Conservation (phyloP, 2,888 invertebrate genomes). For the Meteorus colon region DNA sequence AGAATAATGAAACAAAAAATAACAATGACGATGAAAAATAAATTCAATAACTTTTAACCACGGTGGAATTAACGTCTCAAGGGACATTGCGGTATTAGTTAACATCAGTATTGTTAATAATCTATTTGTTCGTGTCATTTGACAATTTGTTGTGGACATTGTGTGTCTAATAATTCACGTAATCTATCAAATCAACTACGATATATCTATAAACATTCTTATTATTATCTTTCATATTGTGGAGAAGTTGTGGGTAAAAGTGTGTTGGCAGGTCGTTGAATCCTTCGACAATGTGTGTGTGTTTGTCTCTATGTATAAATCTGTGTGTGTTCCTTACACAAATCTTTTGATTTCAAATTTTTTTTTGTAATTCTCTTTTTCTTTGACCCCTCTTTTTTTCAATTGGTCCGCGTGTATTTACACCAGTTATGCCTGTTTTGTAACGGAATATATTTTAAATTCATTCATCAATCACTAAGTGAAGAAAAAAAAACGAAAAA, state of each 20-base stretch:
- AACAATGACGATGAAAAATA: constrained; percentile 5
- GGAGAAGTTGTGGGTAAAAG: constrained; percentile 34
- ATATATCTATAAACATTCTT: background rate
- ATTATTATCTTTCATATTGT: background rate
- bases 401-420: background rate
- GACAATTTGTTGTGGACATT: background rate
- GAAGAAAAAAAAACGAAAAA: background rate
- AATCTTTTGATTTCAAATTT: background rate
- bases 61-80: background rate
- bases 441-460: background rate
- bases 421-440: background rate
- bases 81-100: background rate
- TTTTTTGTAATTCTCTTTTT: background rate
- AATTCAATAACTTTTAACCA: background rate
- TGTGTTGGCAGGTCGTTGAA: constrained; percentile 39
- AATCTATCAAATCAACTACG: background rate
- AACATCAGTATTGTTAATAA: background rate
- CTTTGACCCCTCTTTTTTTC: background rate
- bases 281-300: constrained; percentile 16
- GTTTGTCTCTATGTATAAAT: background rate
- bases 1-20: constrained; percentile 4
- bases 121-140: background rate
- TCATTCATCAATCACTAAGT: background rate
- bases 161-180: background rate
- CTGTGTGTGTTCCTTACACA: background rate